phyloP scores from a whole-genome alignment of 2,888 invertebrate genomes.

The Melipona beecheii region DNA sequence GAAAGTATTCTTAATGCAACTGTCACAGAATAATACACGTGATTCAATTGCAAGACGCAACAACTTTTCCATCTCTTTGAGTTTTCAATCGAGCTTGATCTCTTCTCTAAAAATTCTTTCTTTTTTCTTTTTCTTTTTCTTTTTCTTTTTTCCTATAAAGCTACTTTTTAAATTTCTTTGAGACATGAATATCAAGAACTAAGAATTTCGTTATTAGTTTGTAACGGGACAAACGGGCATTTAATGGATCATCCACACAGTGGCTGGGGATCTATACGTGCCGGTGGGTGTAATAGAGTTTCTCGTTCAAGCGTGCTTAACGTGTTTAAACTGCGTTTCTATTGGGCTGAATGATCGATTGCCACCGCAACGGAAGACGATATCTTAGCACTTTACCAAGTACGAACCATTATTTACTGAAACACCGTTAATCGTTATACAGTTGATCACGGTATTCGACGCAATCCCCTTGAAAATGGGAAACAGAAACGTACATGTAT shows the following conservation, averaged over 20 bases:
- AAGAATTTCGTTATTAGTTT: background rate
- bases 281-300: background rate
- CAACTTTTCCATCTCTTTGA: background rate
- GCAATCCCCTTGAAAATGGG: background rate
- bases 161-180: too few relatives aligned
- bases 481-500: background rate
- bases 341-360: slow-evolving; percentile 12
- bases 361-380: slow-evolving; percentile 8
- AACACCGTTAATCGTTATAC: background rate
- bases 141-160: background rate
- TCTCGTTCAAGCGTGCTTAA: slow-evolving; percentile 8
- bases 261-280: background rate
- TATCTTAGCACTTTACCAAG: background rate
- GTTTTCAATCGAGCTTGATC: background rate
- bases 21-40: background rate
- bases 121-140: background rate
- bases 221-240: background rate
- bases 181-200: background rate
- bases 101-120: background rate
- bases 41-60: background rate
- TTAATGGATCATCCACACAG: background rate
- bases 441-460: background rate
- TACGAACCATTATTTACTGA: background rate
- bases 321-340: slow-evolving; percentile 23
- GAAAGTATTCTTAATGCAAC: background rate